A percentile compares a stretch with the other conserved stretches of the same genome.
Conservation (phyloP, 2,888 invertebrate genomes). For the Acrobasis consociella region DNA sequence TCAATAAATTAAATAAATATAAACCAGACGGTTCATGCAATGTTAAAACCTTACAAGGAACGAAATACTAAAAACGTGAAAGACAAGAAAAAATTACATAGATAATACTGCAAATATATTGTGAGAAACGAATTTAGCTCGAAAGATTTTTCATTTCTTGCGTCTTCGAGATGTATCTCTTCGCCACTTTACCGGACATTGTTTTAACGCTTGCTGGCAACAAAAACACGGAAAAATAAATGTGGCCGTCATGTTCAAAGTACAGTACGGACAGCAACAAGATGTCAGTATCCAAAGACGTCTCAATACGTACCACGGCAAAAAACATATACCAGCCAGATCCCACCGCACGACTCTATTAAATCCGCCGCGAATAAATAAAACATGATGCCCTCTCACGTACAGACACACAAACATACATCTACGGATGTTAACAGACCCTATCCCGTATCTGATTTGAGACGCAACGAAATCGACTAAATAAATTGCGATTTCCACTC, state of each 20-base stretch:
- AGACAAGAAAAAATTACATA: not conserved
- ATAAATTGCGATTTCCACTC: slow-evolving; percentile 26
- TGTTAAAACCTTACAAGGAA: not conserved
- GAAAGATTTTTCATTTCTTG: slow-evolving; percentile 21
- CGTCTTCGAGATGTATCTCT: slow-evolving; percentile 19
- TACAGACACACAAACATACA: slow-evolving; percentile 62
- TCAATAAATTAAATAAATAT: too few species aligned
- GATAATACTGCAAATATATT: slow-evolving; percentile 2
- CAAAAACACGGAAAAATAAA: slow-evolving; percentile 67
- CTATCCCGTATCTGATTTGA: slow-evolving; percentile 74
- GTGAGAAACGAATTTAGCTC: slow-evolving; percentile 8
- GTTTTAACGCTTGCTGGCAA: slow-evolving; percentile 40
- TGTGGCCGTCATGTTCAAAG: slow-evolving; percentile 72
- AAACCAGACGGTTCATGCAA: not conserved
- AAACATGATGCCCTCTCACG: slow-evolving; percentile 82
- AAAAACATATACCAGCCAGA: slow-evolving; percentile 75
- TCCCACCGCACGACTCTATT: slow-evolving; percentile 82
- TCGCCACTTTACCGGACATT: slow-evolving; percentile 28
- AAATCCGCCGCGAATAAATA: slow-evolving; percentile 79
- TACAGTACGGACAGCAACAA: slow-evolving; percentile 75
- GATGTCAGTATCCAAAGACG: slow-evolving; percentile 79
- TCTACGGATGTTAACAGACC: slow-evolving; percentile 75
- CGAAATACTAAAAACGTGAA: not conserved
- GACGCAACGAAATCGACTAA: slow-evolving; percentile 49
- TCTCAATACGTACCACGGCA: slow-evolving; percentile 77